Percentiles rank a stretch among this genome's conserved stretches.
These are phyloP conservation scores for Chaetura pelagica DNA, from an alignment of 2,113 vertebrate species.

Conservation along the genomic window DNA sequence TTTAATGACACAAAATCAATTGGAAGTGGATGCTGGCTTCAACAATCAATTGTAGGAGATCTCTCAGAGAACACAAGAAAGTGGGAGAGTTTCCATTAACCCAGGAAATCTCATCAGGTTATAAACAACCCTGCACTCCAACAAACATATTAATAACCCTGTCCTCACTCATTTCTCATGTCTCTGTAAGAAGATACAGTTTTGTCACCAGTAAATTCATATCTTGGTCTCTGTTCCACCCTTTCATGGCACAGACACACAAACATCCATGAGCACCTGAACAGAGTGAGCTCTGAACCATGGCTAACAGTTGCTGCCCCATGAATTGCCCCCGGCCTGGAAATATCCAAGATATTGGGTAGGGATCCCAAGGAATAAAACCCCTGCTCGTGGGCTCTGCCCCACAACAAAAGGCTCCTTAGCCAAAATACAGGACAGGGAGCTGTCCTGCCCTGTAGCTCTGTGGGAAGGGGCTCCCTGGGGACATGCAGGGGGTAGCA, in stretches of 20 bases:
- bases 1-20: slow-evolving; percentile 49
- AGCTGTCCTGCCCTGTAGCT: not conserved
- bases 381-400: not conserved
- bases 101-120: slow-evolving; percentile 43
- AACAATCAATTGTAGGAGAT: slow-evolving; percentile 31
- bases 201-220: not conserved
- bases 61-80: not conserved
- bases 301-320: rapidly evolving
- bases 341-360: not conserved
- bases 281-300: not conserved
- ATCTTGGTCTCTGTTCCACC: not conserved
- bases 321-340: not conserved
- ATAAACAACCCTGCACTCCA: not conserved
- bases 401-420: not conserved
- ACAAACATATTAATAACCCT: not conserved
- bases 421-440: not conserved
- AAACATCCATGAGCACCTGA: too few species aligned
- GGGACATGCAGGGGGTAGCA: not conserved
- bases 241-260: not conserved
- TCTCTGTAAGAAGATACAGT: not conserved
- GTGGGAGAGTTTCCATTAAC: slow-evolving; percentile 45
- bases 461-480: not conserved
- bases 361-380: not conserved
- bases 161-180: slow-evolving; percentile 6
- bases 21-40: not conserved